Base-by-base conservation (phyloP, 2,113 vertebrate genomes). In the Malurus cyaneus region DNA sequence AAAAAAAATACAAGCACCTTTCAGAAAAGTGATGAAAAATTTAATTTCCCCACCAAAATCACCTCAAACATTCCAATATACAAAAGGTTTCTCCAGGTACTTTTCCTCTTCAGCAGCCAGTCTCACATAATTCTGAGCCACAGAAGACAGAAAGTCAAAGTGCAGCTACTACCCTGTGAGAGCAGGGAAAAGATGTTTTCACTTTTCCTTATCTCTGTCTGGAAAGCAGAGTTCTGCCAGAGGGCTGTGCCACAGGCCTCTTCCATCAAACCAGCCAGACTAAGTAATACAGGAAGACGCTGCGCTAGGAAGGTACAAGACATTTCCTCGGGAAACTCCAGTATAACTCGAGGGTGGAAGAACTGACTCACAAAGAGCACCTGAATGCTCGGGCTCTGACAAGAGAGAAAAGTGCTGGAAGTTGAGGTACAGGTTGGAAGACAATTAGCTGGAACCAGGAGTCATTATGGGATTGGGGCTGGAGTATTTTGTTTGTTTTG, bases 381-480 rank as follows among this genome's bases (percentile, higher is more conserved):
- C 88, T 14, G 42, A 86, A 54, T 1, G 11, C 62, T 25, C 4
- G 0, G 2, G 65, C 53, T 64, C 36, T 34, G 31, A 21, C 39
- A 47, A 7, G 29, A 26, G 16, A 61, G 31, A 21, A 10, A 72
- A 42, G 54, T 24, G 67, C 67, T 88, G 79, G 6, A 25, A 93
- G 62, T 8, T 3, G 29, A 86, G 25, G 18, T 34, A 46, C 50
- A 42, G 29, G 66, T 0, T 61, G 47, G 66, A 49, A 76, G 34
- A 46, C 36, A 88, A 80, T 36, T 26, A 88, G 42, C n/a, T 90
- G 39, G 54, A 50, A 86, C 53, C 28, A 39, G 20, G 20, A 70
- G 3, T 14, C 14, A 86, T 47, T 39, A 69, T 4, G 5, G 66
- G 53, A 6, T 34, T 52, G 28, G n/a, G 18, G 13, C 3, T 0